Evolutionary conservation across 2,113 vertebrate species (phyloP).

Genomic region (Columbina picui): DNA sequence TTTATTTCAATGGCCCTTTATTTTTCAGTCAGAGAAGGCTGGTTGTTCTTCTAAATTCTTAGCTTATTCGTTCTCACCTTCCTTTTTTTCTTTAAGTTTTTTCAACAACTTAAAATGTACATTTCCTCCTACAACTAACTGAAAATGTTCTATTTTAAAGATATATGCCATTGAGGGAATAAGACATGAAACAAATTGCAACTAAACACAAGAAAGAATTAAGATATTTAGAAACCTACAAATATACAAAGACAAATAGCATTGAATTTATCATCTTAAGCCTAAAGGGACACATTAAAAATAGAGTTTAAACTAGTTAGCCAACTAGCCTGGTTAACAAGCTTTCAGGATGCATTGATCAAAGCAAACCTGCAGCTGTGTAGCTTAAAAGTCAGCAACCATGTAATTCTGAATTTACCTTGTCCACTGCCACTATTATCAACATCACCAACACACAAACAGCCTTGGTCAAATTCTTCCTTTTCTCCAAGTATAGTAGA

Average conservation of each 20-base stretch:
- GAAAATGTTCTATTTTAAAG: not conserved
- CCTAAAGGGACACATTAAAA: not conserved
- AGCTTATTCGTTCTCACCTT: not conserved
- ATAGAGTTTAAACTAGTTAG: not conserved
- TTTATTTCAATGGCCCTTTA: not conserved
- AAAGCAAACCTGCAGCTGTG: not conserved
- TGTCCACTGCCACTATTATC: conserved; percentile 91
- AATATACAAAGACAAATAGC: not conserved
- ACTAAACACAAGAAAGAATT: not conserved
- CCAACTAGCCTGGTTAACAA: not conserved
- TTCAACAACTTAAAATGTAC: not conserved
- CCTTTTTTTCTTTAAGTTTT: not conserved
- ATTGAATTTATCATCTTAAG: not conserved
- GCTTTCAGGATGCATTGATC: not conserved
- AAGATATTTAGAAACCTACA: not conserved
- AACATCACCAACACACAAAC: conserved; percentile 91
- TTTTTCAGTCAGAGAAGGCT: not conserved
- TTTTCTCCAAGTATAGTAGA: conserved; percentile 87
- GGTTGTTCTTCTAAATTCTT: not conserved
- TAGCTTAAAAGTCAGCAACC: not conserved
- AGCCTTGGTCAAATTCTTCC: conserved; percentile 97
- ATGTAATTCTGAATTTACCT: conserved; percentile 76
- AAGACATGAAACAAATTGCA: not conserved
- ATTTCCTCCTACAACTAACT: not conserved
- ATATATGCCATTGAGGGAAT: not conserved